phyloP scores from a whole-genome alignment of 2,113 vertebrate genomes.

The Fregetta grallaria region DNA sequence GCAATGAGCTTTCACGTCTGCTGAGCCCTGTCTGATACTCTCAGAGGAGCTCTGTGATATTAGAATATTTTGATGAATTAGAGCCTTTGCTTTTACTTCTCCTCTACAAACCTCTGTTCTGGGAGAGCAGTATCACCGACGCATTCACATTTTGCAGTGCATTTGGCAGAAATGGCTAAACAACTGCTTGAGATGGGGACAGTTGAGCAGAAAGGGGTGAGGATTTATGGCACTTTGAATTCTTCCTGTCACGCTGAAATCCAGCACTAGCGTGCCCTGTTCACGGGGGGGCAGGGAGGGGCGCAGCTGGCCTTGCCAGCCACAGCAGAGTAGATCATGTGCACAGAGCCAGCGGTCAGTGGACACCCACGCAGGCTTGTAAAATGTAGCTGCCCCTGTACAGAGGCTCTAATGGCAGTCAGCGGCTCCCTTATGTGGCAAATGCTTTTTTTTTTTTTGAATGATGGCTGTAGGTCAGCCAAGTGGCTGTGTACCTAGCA shows the following conservation, averaged over 20 bases:
- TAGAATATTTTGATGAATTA: slow-evolving; percentile 39
- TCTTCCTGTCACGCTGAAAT: not conserved
- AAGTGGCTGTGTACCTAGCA: not conserved
- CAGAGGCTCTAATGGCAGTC: not conserved
- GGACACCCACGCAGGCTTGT: not conserved
- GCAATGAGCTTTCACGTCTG: not conserved
- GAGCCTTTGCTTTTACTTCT: not conserved
- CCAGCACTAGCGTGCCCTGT: not conserved
- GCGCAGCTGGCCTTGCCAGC: not conserved
- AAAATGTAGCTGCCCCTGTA: not conserved
- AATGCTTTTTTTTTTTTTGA: not conserved
- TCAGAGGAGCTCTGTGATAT: slow-evolving; percentile 3
- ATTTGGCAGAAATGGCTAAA: not conserved
- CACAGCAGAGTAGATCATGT: not conserved
- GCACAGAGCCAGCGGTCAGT: not conserved
- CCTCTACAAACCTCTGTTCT: not conserved
- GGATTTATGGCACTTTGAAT: not conserved
- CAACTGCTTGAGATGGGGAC: not conserved
- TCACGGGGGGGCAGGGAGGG: not conserved
- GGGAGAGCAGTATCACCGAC: not conserved
- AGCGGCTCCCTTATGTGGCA: not conserved
- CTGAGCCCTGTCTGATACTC: not conserved
- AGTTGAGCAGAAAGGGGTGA: not conserved
- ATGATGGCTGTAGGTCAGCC: not conserved
- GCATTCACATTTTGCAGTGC: not conserved